Evolutionary conservation across 2,797 vertebrate genomes (phyloP), one percentile per base, ranked within the genome.

Genomic region (Pteronotus mesoamericanus): DNA sequence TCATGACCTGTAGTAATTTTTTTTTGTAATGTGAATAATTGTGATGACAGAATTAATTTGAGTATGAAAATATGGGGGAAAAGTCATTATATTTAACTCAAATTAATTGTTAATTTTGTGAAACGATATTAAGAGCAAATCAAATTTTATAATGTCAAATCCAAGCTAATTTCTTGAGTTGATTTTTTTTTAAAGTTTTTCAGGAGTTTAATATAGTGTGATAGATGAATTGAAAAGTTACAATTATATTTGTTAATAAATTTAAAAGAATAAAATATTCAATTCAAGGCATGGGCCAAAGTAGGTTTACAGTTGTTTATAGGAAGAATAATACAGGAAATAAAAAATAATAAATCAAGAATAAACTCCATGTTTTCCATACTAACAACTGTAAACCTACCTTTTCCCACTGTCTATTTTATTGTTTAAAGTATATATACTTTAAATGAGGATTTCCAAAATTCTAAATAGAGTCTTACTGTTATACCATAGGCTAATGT

Each of bases 21-120:
- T 88, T 91, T 97, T 86, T 44, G 64, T 79, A 92, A 95, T 96
- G 75, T 96, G 96, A 96, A 95, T 96, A 96, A 97, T 94, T 95
- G 74, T 95, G 74, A 96, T 94, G 92, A 96, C 94, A 94, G 94
- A 96, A 88, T 97, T 95, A 95, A 96, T 96, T 92, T 97, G 84
- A 95, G 39, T 96, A 82, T 89, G 90, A 97, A 96, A 96, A 97
- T 95, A 89, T 57, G 53, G 34, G 51, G 29, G 80, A 68, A 94
- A 96, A 75, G 92, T 92, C 86, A 93, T 78, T 94, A 95, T 34
- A 91, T 79, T 94, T 95, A 96, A 83, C 55, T 97, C 51, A 90
- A 89, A 94, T 92, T 96, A 97, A 97, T 91, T 95, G 77, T 96
- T 95, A 89, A 94, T 92, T 97, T 91, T 91, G 42, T 91, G 91